Percentiles rank a stretch among this genome's conserved stretches.
Evolutionary conservation across 1,140 invertebrate genomes (phyloP).

Genomic region (Saccostrea glomerata): DNA sequence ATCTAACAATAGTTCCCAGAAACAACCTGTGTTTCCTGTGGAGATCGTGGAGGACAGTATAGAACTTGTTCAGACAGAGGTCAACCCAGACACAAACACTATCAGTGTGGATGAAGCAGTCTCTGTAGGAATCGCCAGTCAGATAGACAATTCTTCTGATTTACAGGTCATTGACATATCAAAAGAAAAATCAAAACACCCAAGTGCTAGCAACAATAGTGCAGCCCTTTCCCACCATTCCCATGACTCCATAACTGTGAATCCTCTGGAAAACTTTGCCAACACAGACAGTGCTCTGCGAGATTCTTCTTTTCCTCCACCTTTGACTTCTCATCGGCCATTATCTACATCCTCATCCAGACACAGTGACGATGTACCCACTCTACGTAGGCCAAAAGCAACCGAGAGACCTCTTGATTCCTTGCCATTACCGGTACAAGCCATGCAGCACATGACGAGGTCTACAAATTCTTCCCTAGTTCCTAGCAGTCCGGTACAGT

Average conservation of each 20-base stretch:
- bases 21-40: slow-evolving; percentile 46
- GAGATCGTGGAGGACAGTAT: slow-evolving; percentile 56
- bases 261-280: slow-evolving; percentile 30
- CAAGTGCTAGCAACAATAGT: neutral
- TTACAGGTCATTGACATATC: slow-evolving; percentile 53
- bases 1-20: slow-evolving; percentile 23
- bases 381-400: neutral
- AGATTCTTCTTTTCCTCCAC: neutral
- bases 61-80: slow-evolving; percentile 54
- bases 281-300: neutral
- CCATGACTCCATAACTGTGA: slow-evolving; percentile 4
- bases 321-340: slow-evolving; percentile 7
- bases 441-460: neutral
- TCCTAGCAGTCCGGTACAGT: neutral
- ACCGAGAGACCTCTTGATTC: neutral
- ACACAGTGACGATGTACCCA: neutral
- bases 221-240: slow-evolving; percentile 7
- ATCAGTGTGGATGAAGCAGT: slow-evolving; percentile 44
- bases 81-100: neutral
- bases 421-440: neutral
- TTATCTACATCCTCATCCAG: slow-evolving; percentile 11
- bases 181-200: slow-evolving; percentile 17
- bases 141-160: slow-evolving; percentile 47
- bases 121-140: slow-evolving; percentile 50
- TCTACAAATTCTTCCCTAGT: neutral